A percentile compares a stretch with the other conserved stretches of the same genome.
Conservation (phyloP, 2,797 vertebrate genomes). For the Garrulus glandarius region DNA sequence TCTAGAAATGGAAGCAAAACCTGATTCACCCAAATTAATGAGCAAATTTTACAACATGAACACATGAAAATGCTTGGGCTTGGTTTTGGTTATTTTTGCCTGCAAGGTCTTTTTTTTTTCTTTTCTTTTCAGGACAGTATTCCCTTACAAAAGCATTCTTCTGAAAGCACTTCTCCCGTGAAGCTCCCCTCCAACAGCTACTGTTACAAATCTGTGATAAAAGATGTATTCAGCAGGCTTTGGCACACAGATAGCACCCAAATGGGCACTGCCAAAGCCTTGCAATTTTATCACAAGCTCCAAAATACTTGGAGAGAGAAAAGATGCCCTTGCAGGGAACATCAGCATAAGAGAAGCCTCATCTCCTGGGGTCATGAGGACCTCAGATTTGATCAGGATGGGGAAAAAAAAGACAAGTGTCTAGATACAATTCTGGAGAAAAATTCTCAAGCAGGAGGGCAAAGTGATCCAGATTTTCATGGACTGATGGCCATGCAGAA, state of each 20-base stretch:
- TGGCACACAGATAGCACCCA: conserved; percentile 10
- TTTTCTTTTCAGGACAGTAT: neutral
- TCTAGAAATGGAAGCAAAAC: conserved; percentile 15
- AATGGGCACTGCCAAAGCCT: neutral
- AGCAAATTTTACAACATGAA: neutral
- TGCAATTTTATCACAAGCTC: neutral
- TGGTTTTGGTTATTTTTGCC: neutral
- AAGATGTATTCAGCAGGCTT: conserved; percentile 41
- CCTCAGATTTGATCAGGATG: neutral
- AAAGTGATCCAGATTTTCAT: neutral
- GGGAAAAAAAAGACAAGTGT: neutral
- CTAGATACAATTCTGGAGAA: neutral
- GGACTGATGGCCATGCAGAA: neutral
- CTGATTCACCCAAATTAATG: neutral
- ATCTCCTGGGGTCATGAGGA: neutral
- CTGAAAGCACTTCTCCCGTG: neutral
- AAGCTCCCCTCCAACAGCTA: conserved; percentile 21
- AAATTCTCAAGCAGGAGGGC: neutral
- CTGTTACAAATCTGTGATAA: conserved; percentile 49
- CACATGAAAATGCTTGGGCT: neutral
- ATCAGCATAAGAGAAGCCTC: neutral
- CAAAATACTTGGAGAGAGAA: neutral
- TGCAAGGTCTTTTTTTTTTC: neutral
- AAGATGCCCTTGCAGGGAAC: neutral
- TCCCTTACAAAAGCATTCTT: conserved; percentile 19